phyloP scores from a whole-genome alignment of 2,797 vertebrate genomes.

The Enteromius trimaculatus region DNA sequence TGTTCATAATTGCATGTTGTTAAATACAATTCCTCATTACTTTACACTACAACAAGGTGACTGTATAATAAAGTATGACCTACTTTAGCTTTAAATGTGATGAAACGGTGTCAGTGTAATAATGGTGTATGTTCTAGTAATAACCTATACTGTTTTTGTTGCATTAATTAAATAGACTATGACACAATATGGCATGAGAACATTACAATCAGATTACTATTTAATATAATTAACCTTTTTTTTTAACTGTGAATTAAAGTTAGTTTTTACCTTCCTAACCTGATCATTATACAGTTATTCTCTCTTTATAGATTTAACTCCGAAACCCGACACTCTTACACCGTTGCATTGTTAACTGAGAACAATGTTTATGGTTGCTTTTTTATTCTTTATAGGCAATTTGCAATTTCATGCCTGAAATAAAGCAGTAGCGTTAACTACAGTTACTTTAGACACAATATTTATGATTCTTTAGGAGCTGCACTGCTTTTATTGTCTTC shows the following conservation, averaged over 20 bases:
- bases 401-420: constrained; percentile 75
- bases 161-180: neutral
- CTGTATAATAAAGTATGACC: neutral
- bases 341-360: neutral
- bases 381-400: constrained; percentile 12
- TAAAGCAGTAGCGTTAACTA: constrained; percentile 52
- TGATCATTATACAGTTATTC: neutral
- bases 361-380: constrained; percentile 2
- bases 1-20: neutral
- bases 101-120: neutral
- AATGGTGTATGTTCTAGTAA: neutral
- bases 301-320: neutral
- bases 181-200: neutral
- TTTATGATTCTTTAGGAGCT: constrained; percentile 7
- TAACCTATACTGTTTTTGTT: neutral
- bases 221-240: neutral
- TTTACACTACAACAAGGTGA: neutral
- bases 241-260: neutral
- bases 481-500: neutral
- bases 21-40: neutral
- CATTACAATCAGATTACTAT: neutral
- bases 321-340: neutral
- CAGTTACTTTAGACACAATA: constrained; percentile 27
- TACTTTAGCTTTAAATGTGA: neutral
- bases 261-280: neutral